Conservation (phyloP, 2,888 invertebrate genomes). For the Lutraria lutraria region DNA sequence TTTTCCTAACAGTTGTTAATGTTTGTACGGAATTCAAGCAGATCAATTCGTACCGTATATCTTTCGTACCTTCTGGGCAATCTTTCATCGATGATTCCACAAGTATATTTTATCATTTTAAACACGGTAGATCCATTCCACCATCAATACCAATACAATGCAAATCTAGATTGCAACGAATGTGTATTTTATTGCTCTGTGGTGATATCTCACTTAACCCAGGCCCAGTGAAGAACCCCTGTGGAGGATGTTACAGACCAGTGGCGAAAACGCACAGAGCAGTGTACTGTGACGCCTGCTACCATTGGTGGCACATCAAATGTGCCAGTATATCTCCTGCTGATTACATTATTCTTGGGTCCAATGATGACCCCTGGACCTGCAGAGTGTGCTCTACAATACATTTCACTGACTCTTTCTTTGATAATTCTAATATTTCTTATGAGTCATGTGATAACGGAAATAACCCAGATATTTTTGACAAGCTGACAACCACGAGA, state of each 20-base stretch:
- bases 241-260: slow-evolving; percentile 30
- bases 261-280: slow-evolving; percentile 28
- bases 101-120: neutral
- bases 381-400: neutral
- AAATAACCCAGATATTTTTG: no score
- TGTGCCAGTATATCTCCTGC: slow-evolving; percentile 12
- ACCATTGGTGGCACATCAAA: slow-evolving; percentile 31
- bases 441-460: no score
- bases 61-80: no score
- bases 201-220: slow-evolving; percentile 44
- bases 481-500: no score
- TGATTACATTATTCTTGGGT: neutral
- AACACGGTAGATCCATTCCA: neutral
- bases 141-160: neutral
- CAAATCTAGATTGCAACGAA: neutral
- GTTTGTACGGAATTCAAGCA: no score
- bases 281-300: slow-evolving; percentile 28
- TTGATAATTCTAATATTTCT: no score
- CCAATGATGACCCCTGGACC: neutral
- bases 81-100: neutral
- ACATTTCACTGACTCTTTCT: slow-evolving; percentile 11
- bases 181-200: neutral
- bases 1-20: no score
- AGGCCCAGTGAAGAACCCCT: slow-evolving; percentile 30
- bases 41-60: no score